Evolutionary conservation across 2,113 vertebrate species (phyloP).

Genomic region (Sylvietta virens): DNA sequence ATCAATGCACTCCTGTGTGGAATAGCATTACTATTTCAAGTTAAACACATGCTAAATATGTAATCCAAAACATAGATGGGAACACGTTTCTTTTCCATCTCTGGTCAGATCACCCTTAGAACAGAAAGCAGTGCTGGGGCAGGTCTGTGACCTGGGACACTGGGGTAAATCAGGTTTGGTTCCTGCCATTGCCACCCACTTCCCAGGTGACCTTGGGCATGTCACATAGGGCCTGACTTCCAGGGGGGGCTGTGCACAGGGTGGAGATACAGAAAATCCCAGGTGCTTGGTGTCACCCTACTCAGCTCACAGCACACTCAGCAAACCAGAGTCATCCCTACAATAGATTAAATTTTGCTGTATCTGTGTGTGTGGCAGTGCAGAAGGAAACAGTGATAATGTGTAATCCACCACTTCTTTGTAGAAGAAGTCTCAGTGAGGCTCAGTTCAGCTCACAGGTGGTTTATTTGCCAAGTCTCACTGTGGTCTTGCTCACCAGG

Average conservation of each 20-base stretch:
- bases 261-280: neutral
- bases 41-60: neutral
- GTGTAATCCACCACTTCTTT: neutral
- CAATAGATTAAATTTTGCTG: neutral
- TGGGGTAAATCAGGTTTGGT: neutral
- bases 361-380: neutral
- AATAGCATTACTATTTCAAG: neutral
- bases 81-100: neutral
- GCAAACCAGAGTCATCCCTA: neutral
- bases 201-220: neutral
- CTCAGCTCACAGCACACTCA: neutral
- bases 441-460: neutral
- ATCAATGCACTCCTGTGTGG: constrained; percentile 28
- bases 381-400: neutral
- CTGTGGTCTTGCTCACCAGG: neutral
- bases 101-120: neutral
- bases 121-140: neutral
- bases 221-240: neutral
- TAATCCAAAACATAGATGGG: constrained; percentile 2
- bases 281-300: neutral
- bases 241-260: neutral
- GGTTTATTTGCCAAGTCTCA: neutral
- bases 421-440: neutral
- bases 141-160: neutral
- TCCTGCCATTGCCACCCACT: neutral